Conservation (phyloP, 2,113 vertebrate species). For the Thunnus maccoyii region DNA sequence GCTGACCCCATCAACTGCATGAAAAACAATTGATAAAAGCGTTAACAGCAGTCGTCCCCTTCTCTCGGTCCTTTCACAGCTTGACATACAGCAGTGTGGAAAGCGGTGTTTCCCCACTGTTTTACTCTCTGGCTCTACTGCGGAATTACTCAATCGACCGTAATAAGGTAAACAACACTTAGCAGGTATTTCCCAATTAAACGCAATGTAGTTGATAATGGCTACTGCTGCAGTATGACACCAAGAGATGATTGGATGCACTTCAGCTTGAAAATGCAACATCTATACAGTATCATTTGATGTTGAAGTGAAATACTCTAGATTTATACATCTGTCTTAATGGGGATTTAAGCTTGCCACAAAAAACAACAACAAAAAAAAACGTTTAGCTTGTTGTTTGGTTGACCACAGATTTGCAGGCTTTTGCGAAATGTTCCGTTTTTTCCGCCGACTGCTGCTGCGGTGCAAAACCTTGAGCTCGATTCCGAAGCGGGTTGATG, state of each 20-base stretch:
- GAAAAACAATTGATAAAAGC: conserved; percentile 80
- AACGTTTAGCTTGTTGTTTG: not conserved
- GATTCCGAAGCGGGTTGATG: conserved; percentile 24
- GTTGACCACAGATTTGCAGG: conserved; percentile 16
- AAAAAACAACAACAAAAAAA: not conserved
- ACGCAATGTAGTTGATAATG: conserved; percentile 38
- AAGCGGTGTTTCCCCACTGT: conserved; percentile 31
- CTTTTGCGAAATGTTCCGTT: not conserved
- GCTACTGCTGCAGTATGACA: conserved; percentile 66
- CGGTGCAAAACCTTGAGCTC: conserved; percentile 23
- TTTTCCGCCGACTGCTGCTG: conserved; percentile 31
- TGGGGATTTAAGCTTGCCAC: not conserved
- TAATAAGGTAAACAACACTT: conserved; percentile 55
- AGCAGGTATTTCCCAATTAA: conserved; percentile 18
- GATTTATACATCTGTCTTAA: not conserved
- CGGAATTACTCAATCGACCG: conserved; percentile 7
- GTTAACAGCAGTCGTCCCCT: conserved; percentile 64
- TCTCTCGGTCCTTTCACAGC: conserved; percentile 58
- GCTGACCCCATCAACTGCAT: conserved; percentile 77
- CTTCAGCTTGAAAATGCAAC: not conserved
- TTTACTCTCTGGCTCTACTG: conserved; percentile 41
- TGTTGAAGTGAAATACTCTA: not conserved
- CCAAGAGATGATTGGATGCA: not conserved
- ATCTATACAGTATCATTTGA: not conserved
- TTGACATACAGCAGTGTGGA: conserved; percentile 54